These are phyloP conservation scores for Melangyna quadrimaculata DNA, from an alignment of 2,888 invertebrate species.

Conservation along the genomic window DNA sequence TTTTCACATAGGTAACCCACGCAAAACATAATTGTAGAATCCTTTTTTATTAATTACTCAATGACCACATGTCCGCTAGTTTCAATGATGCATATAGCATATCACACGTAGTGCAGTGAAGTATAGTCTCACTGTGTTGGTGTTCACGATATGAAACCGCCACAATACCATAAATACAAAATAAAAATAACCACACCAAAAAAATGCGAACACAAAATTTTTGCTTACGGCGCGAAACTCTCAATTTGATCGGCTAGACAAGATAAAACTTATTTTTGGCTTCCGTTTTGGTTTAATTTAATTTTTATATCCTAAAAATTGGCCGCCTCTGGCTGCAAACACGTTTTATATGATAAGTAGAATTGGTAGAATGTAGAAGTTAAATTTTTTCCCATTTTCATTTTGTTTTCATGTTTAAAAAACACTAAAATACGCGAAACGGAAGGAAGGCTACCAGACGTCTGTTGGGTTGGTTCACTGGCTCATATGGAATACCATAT, in stretches of 20 bases:
- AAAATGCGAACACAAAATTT: constrained; percentile 42
- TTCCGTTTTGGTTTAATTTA: constrained; percentile 71
- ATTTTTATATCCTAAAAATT: constrained; percentile 70
- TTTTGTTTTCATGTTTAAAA: constrained; percentile 23
- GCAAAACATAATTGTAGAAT: constrained; percentile 48
- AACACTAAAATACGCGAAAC: constrained; percentile 37
- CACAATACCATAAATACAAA: background rate
- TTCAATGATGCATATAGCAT: constrained; percentile 44
- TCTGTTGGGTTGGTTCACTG: constrained; percentile 21
- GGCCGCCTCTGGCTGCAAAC: constrained; percentile 55
- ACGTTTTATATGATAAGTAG: constrained; percentile 47
- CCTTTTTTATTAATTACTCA: constrained; percentile 62
- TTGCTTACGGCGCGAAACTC: constrained; percentile 63
- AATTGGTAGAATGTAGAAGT: no score
- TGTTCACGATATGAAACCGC: no score
- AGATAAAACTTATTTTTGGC: constrained; percentile 72
- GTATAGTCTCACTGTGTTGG: background rate
- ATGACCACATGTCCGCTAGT: constrained; percentile 35
- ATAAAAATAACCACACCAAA: background rate
- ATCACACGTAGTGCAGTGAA: constrained; percentile 32
- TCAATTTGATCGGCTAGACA: constrained; percentile 72
- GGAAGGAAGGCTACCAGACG: constrained; percentile 68
- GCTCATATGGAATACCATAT: background rate
- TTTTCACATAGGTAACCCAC: background rate
- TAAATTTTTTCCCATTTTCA: background rate